Evolutionary conservation across 2,797 vertebrate genomes (phyloP).

Genomic region (Halcyon smyrnensis): DNA sequence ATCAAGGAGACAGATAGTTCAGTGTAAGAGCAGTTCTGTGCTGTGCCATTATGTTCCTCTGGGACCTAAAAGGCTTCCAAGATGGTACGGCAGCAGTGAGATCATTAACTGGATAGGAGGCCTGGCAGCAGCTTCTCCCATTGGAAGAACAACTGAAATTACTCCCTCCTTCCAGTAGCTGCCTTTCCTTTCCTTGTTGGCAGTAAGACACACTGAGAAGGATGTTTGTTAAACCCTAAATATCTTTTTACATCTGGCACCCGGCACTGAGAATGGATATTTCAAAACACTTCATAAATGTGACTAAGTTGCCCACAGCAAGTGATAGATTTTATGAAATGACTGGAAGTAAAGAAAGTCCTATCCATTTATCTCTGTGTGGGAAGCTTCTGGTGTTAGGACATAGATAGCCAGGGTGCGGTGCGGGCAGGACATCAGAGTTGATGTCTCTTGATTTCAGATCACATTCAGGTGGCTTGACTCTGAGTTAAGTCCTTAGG

Average conservation of each 20-base stretch:
- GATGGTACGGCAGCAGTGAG: not conserved
- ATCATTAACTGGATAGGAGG: not conserved
- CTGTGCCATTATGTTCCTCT: not conserved
- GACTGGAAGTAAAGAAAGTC: not conserved
- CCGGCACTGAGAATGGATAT: not conserved
- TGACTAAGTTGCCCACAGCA: not conserved
- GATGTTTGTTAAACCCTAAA: not conserved
- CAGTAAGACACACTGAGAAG: not conserved
- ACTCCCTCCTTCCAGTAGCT: not conserved
- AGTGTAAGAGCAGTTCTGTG: not conserved
- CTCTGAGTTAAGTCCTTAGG: not conserved
- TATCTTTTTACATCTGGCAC: not conserved
- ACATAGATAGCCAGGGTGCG: not conserved
- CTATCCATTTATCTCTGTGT: rapidly evolving
- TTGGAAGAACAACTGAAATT: not conserved
- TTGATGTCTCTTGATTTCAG: not conserved
- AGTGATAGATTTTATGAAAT: not conserved
- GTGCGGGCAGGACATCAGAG: not conserved
- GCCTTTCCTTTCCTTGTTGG: not conserved
- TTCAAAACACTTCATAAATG: not conserved
- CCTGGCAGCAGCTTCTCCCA: not conserved
- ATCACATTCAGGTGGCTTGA: not conserved
- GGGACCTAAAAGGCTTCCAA: not conserved
- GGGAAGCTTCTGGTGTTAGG: not conserved
- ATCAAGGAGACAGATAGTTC: not conserved